Base-by-base conservation (phyloP, 2,113 vertebrate species). In the Stigmatopora argus region DNA sequence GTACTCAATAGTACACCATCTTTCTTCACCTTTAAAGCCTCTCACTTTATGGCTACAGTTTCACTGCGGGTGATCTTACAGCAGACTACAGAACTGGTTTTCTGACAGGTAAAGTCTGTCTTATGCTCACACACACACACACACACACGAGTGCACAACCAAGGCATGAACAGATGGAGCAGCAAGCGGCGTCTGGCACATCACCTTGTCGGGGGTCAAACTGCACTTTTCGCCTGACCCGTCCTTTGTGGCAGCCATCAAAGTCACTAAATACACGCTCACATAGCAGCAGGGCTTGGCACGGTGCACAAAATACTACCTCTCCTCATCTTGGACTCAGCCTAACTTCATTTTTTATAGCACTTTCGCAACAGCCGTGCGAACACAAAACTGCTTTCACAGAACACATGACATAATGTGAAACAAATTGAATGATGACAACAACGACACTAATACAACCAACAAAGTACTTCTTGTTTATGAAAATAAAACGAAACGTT, bases 91-190 rank as follows among this genome's bases (percentile, higher is more conserved):
- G 48, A 65, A n/a, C 59, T 67, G 38, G 47, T 66, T 64, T 44
- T 46, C 60, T 11, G 57, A 68, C 62, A 67, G 77, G 71, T 78
- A 75, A 79, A 78, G 72, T 7, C 61, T 72, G 79, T 69, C 61
- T 21, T 46, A 53, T 62, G 47, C 49, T 18, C n/a, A 46, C 64
- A 62, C 65, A 61, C 9, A 49, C 64, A 62, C 65, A 61, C 9
- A 49, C 52, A 48, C 35, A 47, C 53, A 52, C 56, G 59, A 44
- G 59, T 44, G 58, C 62, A 31, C 26, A 31, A 31, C 26, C 26
- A 31, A 64, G 19, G 75, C 67, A 61, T 61, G 78, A 82, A 80
- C 89, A 90, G 87, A 91, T 89, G 87, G 83, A 89, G 81, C 78
- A n/a, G 77, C 81, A 57, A 45, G 83, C 68, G 71, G 66, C 60